A percentile compares a stretch with the other conserved stretches of the same genome.
phyloP scores from a whole-genome alignment of 2,888 invertebrate genomes.

The Dyspetes luteomarginatus region DNA sequence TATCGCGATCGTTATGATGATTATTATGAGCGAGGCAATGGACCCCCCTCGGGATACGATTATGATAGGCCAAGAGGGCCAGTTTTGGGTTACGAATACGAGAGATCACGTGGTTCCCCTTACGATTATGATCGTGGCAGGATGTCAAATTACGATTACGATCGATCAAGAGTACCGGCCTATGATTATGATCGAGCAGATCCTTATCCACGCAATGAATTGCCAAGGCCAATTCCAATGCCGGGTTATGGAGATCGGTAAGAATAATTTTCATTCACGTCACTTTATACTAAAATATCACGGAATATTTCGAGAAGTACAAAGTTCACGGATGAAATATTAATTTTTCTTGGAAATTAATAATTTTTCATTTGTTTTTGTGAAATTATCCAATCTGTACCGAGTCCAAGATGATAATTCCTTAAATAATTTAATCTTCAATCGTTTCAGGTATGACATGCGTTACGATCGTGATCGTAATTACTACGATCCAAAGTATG shows the following conservation, averaged over 20 bases:
- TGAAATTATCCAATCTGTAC: not conserved
- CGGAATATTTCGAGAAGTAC: not conserved
- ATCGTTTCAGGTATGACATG: conserved; percentile 70
- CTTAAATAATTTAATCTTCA: not conserved
- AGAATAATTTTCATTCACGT: conserved; percentile 2
- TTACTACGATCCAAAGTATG: conserved; percentile 70
- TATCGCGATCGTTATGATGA: conserved; percentile 75
- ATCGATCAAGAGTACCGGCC: conserved; percentile 69
- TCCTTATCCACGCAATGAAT: conserved; percentile 73
- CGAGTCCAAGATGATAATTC: not conserved
- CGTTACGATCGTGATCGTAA: conserved; percentile 73
- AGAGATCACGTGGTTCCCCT: conserved; percentile 56
- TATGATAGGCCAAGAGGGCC: conserved; percentile 69
- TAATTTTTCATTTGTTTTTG: too few relatives aligned
- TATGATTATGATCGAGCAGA: conserved; percentile 72
- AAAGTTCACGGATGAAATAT: too few relatives aligned
- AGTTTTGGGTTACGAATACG: conserved; percentile 70
- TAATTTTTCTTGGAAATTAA: too few relatives aligned
- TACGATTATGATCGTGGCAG: conserved; percentile 60
- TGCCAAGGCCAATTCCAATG: conserved; percentile 65
- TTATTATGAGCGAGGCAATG: conserved; percentile 64
- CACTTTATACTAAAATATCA: not conserved
- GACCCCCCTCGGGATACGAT: conserved; percentile 40
- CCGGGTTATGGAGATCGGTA: conserved; percentile 73
- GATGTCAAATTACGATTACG: conserved; percentile 62